Percentiles rank a stretch among this genome's conserved stretches.
Evolutionary conservation across 2,113 vertebrate species (phyloP).

Genomic region (Barbus barbus): DNA sequence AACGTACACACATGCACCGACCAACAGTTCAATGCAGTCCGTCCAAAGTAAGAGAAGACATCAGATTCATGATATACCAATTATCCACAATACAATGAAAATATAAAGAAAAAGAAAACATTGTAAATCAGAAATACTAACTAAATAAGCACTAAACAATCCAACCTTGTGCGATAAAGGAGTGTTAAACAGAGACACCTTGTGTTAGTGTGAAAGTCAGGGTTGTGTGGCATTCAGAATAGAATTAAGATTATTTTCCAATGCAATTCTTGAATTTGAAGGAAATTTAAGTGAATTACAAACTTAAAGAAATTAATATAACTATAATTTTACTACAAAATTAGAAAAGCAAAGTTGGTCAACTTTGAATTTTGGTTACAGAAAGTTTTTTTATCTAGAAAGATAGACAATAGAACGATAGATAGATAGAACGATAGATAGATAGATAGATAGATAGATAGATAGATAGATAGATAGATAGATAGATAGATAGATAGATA

Average conservation of each 20-base stretch:
- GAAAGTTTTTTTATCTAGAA: too few relatives aligned
- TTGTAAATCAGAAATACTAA: neutral
- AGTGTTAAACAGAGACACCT: neutral
- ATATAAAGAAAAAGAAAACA: neutral
- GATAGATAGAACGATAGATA: neutral
- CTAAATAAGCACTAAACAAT: neutral
- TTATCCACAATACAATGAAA: conserved; percentile 17
- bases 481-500: too few relatives aligned
- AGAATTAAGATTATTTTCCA: neutral
- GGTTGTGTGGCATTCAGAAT: neutral
- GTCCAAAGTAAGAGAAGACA: neutral
- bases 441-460: too few relatives aligned
- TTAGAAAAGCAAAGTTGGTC: neutral
- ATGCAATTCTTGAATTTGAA: conserved; percentile 6
- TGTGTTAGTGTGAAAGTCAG: conserved; percentile 16
- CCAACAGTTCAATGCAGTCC: neutral
- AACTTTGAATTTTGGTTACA: too few relatives aligned
- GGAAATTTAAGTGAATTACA: neutral
- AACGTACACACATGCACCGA: neutral
- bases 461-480: too few relatives aligned
- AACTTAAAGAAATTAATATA: neutral
- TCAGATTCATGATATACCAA: neutral
- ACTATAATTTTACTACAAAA: neutral
- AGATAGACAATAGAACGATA: too few relatives aligned
- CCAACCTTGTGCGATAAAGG: neutral